phyloP scores from a whole-genome alignment of 2,888 invertebrate species.

The Cistogaster globosa region DNA sequence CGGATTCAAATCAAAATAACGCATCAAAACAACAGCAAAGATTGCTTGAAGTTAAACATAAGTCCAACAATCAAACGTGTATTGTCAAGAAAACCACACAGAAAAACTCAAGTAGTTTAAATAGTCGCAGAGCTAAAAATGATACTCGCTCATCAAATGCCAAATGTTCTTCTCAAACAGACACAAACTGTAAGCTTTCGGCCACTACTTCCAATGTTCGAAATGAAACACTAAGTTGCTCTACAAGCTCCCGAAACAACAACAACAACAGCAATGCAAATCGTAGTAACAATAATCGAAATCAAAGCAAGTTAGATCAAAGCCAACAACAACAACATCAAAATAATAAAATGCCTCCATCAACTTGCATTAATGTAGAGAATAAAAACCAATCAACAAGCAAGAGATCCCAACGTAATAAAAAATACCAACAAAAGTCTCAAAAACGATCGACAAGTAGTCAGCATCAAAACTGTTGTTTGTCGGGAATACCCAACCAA shows the following conservation, averaged over 20 bases:
- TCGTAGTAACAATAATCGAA: constrained; percentile 59
- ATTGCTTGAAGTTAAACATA: constrained; percentile 3
- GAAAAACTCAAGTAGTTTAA: constrained; percentile 29
- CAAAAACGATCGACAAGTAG: constrained; percentile 55
- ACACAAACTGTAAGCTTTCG: constrained; percentile 15
- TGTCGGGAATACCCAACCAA: constrained; percentile 78
- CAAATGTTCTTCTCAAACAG: constrained; percentile 20
- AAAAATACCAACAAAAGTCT: constrained; percentile 73
- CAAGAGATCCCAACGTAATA: constrained; percentile 73
- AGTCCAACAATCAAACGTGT: constrained; percentile 2
- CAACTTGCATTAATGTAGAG: constrained; percentile 36
- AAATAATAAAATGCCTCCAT: constrained; percentile 19
- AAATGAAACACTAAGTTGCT: constrained; percentile 1
- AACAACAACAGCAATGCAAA: constrained; percentile 20
- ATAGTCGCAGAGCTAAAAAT: constrained; percentile 46
- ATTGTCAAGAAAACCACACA: not conserved
- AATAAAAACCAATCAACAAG: constrained; percentile 70
- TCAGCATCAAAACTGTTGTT: constrained; percentile 74
- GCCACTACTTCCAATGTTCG: constrained; percentile 5
- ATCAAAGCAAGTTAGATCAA: constrained; percentile 18
- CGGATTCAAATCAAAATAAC: constrained; percentile 15
- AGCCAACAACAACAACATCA: constrained; percentile 41
- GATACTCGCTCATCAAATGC: constrained; percentile 32
- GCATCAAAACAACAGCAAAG: not conserved
- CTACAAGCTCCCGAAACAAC: constrained; percentile 50